Conservation (phyloP, 1,140 invertebrate species). For the Ectropis grisescens region DNA sequence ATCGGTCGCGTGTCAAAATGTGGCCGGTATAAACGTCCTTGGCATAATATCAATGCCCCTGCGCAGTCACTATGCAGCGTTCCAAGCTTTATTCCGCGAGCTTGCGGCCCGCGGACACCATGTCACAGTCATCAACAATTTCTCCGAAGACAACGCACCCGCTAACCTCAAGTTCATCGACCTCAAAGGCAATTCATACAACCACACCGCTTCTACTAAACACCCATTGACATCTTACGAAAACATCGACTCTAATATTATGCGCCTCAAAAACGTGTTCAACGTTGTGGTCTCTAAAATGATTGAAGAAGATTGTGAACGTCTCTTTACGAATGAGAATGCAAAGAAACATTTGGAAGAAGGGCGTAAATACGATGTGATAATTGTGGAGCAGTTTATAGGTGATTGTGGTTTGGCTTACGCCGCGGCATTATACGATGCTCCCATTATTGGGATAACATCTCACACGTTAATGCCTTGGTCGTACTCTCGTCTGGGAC, state of each 20-base stretch:
- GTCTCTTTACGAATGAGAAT: constrained; percentile 2
- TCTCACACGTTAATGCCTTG: constrained; percentile 69
- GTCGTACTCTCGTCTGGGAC: constrained; percentile 64
- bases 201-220: no score
- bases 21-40: not conserved
- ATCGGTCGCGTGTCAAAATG: constrained; percentile 23
- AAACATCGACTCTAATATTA: constrained; percentile 1
- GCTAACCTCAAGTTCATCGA: no score
- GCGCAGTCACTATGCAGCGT: not conserved
- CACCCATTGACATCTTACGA: not conserved
- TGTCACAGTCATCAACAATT: constrained; percentile 9
- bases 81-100: not conserved
- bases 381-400: constrained; percentile 75
- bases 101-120: constrained; percentile 3
- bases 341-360: constrained; percentile 53
- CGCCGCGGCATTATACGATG: constrained; percentile 65
- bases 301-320: constrained; percentile 2
- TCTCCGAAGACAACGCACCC: not conserved
- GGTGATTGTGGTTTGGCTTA: constrained; percentile 74
- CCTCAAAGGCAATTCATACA: no score
- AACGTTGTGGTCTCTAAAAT: constrained; percentile 10
- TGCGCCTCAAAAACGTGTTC: constrained; percentile 3
- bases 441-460: constrained; percentile 69
- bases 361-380: constrained; percentile 62
- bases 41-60: not conserved